Base-by-base conservation (phyloP, 2,797 vertebrate species). In the Avahi laniger region DNA sequence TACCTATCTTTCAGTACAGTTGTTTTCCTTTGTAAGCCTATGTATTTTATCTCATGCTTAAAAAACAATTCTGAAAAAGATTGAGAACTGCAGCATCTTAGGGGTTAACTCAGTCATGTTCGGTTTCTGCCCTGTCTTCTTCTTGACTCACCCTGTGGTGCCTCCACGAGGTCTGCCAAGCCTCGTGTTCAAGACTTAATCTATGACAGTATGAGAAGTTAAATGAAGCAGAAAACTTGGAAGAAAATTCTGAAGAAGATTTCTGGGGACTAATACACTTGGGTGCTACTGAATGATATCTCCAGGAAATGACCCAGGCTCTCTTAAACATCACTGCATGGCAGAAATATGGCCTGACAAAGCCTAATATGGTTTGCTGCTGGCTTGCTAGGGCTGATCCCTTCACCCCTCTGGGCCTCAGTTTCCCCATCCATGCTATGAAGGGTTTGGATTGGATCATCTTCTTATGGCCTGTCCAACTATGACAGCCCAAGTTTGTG, bases 1-100 rank as follows among this genome's bases (percentile, higher is more conserved):
- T 93, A 94, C 73, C 26, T 89, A 46, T 80, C 92, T 94, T 96
- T 87, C 76, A 80, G 73, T 88, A 83, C 17, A 65, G 33, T 91
- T 88, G 52, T 72, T 97, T 84, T 70, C 41, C 35, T 93, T 91
- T 82, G 69, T 78, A 72, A 75, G 41, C 48, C n/a, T 84, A 61
- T 73, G 17, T 61, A 61, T 79, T 63, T 84, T 81, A 91, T 67
- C n/a, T 89, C 78, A 72, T 48, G 41, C 67, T 63, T 91, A 76
- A 67, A 89, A 93, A 95, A 94, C 30, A 89, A 80, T 90, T 85
- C 22, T 70, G 46, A 70, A 94, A 91, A 95, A 52, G 26, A 52
- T 35, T 17, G 65, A 91, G 63, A 92, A 57, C 30, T 59, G 38
- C 83, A 83, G 11, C 1, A 5, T 83, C 69, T 20, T 43, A 52